Evolutionary conservation across 2,797 vertebrate genomes (phyloP), one percentile per base, ranked within the genome.

Genomic region (Arremon aurantiirostris): DNA sequence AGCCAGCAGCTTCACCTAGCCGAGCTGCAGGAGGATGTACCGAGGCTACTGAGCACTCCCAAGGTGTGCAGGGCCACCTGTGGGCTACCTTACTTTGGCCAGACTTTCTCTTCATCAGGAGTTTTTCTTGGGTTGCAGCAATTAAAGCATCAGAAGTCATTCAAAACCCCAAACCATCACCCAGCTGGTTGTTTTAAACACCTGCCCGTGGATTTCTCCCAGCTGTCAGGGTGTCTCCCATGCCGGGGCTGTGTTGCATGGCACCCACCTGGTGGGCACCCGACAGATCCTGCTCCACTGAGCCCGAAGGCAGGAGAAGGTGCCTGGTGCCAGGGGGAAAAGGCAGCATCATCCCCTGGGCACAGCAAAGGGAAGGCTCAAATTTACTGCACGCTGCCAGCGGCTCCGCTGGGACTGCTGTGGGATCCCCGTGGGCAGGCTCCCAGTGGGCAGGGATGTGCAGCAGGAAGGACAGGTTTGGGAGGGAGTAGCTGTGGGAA

Each of bases 381-480:
- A 39, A 50, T 5, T 32, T 42, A 37, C 35, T 23, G 18, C 44
- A 34, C 4, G 1, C 78, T 68, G 80, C 86, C 18, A 8, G 68
- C 4, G 0, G 83, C 93, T 72, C 15, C 0, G 4, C 72, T 53
- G 10, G 77, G 65, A 80, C 86, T 75, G 91, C 90, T 95, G 94
- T 96, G 94, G 91, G 95, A 96, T 95, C 94, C 95, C 94, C 49
- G 65, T 93, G 91, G 91, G 93, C 94, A 91, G 84, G 90, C 88
- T 93, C 81, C 92, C 91, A 50, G 30, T 89, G 91, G 95, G 95
- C 89, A 89, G 95, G 94, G 94, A 95, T 92, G 94, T 3, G 18
- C 89, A 95, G 95, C 94, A 96, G 92, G 94, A 96, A 93, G 77
- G 95, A 93, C 95, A 91, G 90, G 90, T 96, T 96, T 95, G 92